phyloP scores from a whole-genome alignment of 2,797 vertebrate species.

The Poecilia wingei region DNA sequence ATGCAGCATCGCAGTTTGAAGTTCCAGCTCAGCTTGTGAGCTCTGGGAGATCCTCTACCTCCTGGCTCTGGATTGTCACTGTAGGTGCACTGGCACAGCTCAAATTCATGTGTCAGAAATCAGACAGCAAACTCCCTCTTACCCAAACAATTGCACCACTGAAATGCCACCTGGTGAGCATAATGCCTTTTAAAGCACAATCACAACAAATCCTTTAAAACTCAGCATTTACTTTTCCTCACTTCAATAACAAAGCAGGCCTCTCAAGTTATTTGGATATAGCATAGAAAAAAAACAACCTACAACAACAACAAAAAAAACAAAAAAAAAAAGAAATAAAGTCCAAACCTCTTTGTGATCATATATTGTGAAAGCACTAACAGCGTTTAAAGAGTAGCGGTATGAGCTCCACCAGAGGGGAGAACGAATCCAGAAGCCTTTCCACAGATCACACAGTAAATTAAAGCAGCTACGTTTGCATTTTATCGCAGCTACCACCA shows the following conservation, averaged over 20 bases:
- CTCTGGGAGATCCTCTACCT: constrained; percentile 44
- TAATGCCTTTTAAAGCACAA: not conserved
- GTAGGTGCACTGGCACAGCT: constrained; percentile 25
- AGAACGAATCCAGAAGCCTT: constrained; percentile 25
- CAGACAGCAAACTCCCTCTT: constrained; percentile 20
- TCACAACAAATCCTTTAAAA: constrained; percentile 2
- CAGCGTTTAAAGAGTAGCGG: constrained; percentile 19
- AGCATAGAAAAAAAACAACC: not conserved
- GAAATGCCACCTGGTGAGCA: constrained; percentile 12
- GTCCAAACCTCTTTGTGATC: constrained; percentile 20
- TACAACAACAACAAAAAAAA: not conserved
- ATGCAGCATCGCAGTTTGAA: constrained; percentile 55
- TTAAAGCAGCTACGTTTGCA: constrained; percentile 33
- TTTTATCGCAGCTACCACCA: constrained; percentile 28
- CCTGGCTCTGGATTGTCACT: constrained; percentile 36
- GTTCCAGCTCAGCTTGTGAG: constrained; percentile 53
- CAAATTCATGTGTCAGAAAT: constrained; percentile 18
- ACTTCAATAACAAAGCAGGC: constrained; percentile 3
- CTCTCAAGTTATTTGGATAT: not conserved
- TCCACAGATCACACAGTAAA: constrained; percentile 5
- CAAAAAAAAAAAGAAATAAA: not conserved
- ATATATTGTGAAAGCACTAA: constrained; percentile 34
- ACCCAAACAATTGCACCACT: constrained; percentile 16
- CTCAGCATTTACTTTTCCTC: constrained; percentile 7
- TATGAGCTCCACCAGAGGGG: constrained; percentile 21